A percentile compares a stretch with the other conserved stretches of the same genome.
phyloP scores from a whole-genome alignment of 1,140 invertebrate species.

The Eulimnadia texana region DNA sequence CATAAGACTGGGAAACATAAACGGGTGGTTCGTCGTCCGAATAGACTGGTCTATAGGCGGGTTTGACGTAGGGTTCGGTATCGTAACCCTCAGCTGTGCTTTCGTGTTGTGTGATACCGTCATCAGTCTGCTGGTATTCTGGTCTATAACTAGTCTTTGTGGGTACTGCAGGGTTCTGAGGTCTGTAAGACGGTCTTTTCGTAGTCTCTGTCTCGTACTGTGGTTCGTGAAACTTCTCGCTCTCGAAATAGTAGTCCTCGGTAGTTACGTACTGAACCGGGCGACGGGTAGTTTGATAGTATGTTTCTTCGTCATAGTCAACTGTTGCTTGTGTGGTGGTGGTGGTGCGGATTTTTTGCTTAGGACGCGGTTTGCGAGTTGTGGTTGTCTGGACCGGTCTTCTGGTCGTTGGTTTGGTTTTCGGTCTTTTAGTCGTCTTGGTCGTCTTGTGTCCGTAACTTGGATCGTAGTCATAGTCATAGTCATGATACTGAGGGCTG shows the following conservation, averaged over 20 bases:
- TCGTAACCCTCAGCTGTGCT: too few relatives aligned
- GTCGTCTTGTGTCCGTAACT: background rate
- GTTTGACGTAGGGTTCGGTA: too few relatives aligned
- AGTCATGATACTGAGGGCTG: slow-evolving; percentile 1
- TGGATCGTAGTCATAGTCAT: background rate
- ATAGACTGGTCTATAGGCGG: background rate
- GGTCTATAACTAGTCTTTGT: too few relatives aligned
- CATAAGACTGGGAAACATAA: background rate
- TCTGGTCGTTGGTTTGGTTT: background rate
- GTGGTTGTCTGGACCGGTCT: background rate
- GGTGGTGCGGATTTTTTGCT: background rate
- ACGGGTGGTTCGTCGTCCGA: background rate
- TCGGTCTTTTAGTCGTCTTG: background rate
- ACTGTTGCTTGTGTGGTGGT: background rate
- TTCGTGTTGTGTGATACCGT: background rate
- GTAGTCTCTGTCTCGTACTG: background rate
- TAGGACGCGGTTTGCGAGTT: background rate
- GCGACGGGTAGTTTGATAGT: too few relatives aligned
- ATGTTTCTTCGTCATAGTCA: too few relatives aligned
- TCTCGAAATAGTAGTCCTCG: background rate
- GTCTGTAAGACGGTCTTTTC: too few relatives aligned
- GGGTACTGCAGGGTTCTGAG: too few relatives aligned
- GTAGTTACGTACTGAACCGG: background rate
- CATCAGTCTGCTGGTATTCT: too few relatives aligned
- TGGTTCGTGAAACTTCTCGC: background rate